phyloP scores from a whole-genome alignment of 64 coral and sea anemone genomes.

The Platygyra sinensis region DNA sequence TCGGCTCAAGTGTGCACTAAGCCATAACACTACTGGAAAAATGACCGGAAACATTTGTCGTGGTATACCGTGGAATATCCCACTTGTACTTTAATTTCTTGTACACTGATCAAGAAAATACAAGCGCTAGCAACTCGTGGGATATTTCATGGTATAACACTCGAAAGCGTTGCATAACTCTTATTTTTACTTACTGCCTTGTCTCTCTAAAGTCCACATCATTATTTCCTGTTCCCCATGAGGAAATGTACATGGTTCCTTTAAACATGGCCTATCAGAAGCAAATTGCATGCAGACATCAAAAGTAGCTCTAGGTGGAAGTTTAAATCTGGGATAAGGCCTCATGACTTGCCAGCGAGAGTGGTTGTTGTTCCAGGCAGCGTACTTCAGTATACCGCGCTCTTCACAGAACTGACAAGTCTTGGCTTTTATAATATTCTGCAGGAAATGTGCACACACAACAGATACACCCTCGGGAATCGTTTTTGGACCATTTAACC shows the following conservation, averaged over 20 bases:
- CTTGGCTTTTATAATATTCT: background rate
- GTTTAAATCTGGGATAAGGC: background rate
- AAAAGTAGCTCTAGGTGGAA: background rate
- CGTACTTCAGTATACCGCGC: background rate
- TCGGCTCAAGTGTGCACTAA: too few relatives aligned
- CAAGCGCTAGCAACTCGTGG: too few relatives aligned
- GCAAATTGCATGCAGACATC: background rate
- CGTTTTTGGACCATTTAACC: too few relatives aligned
- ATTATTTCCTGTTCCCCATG: too few relatives aligned
- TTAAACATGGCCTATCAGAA: background rate
- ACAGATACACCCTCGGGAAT: slow-evolving; percentile 2
- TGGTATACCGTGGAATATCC: too few relatives aligned
- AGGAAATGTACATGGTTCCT: background rate
- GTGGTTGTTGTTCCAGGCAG: background rate
- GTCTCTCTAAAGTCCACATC: too few relatives aligned
- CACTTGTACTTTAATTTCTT: too few relatives aligned
- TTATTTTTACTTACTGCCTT: too few relatives aligned
- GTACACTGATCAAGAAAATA: too few relatives aligned
- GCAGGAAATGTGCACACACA: slow-evolving; percentile 20
- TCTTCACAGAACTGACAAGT: background rate
- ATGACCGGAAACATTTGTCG: too few relatives aligned
- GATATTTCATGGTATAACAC: background rate
- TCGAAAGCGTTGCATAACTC: too few relatives aligned
- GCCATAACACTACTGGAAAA: too few relatives aligned
- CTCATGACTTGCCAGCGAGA: background rate